Percentiles rank a stretch among this genome's conserved stretches.
phyloP scores from a whole-genome alignment of 2,797 vertebrate species.

The Pogonophryne albipinna region DNA sequence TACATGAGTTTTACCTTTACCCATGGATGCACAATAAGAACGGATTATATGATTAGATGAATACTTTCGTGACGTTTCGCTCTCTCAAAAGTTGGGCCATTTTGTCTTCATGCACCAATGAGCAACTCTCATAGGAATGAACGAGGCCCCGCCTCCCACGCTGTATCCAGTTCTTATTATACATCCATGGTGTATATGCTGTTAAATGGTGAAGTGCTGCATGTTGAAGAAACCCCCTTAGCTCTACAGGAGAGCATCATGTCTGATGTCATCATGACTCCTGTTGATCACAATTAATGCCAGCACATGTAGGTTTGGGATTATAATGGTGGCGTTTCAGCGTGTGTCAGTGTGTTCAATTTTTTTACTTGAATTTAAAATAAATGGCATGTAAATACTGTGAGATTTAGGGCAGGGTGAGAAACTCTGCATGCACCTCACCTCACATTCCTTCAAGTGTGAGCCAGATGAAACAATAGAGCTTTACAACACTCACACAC shows the following conservation, averaged over 20 bases:
- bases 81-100: too few species aligned
- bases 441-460: constrained; percentile 3
- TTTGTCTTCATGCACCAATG: too few species aligned
- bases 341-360: background rate
- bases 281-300: constrained; percentile 60
- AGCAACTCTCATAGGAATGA: too few species aligned
- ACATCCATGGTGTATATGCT: background rate
- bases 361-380: background rate
- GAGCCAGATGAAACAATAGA: constrained; percentile 29
- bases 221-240: background rate
- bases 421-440: background rate
- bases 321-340: constrained; percentile 12
- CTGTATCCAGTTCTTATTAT: too few species aligned
- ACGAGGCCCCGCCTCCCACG: too few species aligned
- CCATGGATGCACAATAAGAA: too few species aligned
- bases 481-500: background rate
- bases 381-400: constrained; percentile 6
- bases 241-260: constrained; percentile 38
- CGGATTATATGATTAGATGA: too few species aligned
- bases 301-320: constrained; percentile 42
- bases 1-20: too few species aligned
- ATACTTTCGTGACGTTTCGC: too few species aligned
- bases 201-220: constrained; percentile 19
- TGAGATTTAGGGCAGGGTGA: background rate
- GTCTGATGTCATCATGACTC: constrained; percentile 57